phyloP scores from a whole-genome alignment of 1,140 invertebrate genomes.

The Ephestia elutella region DNA sequence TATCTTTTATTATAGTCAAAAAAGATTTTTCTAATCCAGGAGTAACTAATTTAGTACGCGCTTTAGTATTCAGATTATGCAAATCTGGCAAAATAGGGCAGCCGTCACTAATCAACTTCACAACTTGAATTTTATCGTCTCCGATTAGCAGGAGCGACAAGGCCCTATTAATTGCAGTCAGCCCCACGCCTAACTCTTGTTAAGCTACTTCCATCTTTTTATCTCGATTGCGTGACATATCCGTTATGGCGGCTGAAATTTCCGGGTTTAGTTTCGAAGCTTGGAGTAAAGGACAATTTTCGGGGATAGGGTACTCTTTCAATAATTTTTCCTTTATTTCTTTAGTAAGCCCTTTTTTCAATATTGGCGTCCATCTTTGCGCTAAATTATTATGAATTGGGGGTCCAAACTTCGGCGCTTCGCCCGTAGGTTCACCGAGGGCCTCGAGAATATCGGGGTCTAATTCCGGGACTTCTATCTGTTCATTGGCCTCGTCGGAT shows the following conservation, averaged over 20 bases:
- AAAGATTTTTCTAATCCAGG: constrained; percentile 22
- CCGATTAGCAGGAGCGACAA: constrained; percentile 12
- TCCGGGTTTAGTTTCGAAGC: constrained; percentile 24
- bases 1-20: constrained; percentile 19
- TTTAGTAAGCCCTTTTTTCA: constrained; percentile 20
- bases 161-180: constrained; percentile 17
- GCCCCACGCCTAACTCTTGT: constrained; percentile 25
- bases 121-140: constrained; percentile 14
- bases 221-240: constrained; percentile 18
- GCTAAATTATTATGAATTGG: constrained; percentile 19
- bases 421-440: constrained; percentile 16
- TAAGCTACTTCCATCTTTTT: constrained; percentile 18
- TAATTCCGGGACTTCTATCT: not conserved
- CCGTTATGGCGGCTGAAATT: constrained; percentile 21
- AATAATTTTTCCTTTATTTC: constrained; percentile 19
- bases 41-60: constrained; percentile 22
- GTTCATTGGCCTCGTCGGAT: not conserved
- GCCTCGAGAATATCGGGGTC: constrained; percentile 19
- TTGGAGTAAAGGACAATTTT: constrained; percentile 23
- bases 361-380: constrained; percentile 13
- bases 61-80: constrained; percentile 16
- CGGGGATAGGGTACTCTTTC: constrained; percentile 21
- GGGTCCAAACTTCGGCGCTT: constrained; percentile 17
- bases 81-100: constrained; percentile 24
- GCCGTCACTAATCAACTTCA: constrained; percentile 20